Base-by-base conservation (phyloP, 2,888 invertebrate genomes). In the Chloromyia formosa region DNA sequence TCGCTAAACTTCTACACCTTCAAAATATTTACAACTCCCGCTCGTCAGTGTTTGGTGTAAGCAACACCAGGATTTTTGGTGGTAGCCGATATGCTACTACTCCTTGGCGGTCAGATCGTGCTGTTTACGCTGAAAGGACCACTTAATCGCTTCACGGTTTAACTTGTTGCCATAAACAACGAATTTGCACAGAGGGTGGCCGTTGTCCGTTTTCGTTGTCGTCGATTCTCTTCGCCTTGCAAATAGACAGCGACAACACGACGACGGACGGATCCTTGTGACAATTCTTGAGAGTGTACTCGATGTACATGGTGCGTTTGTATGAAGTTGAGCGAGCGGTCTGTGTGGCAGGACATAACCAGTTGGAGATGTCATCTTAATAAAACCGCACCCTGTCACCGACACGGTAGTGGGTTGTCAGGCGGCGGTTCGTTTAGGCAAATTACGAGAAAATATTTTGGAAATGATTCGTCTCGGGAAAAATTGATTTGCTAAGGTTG, bases 91-190 rank as follows among this genome's bases (percentile, higher is more conserved):
- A 42, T 45, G 56, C 56, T 58, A 56, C 56, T 56, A 56, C 56
- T 56, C 56, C 58, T 71, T 71, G 71, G 56, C 71, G 71, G 71
- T 56, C 71, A 69, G 20, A 66, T 35, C 66, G 66, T 45, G 66
- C 69, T 56, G 53, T 35, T 56, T 69, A 54, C 40, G 40, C 23
- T 56, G 58, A 71, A 71, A 56, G 71, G 71, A 71, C 56, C 16
- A 54, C 68, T 68, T 76, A 74, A 76, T 76, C 73, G 75, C 75
- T 75, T 76, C 76, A 76, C 73, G 76, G 76, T 76, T 73, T 73
- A 76, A 76, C 64, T 61, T 75, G 76, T 73, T 75, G 75, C 49
- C 75, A 75, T 76, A 76, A 76, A 75, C 76, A 76, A 58, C 56
- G 66, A 42, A 64, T 74, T 66, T 74, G 35, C 73, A 20, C 73